Conservation (phyloP, 2,113 vertebrate genomes). For the Tragelaphus strepsiceros region DNA sequence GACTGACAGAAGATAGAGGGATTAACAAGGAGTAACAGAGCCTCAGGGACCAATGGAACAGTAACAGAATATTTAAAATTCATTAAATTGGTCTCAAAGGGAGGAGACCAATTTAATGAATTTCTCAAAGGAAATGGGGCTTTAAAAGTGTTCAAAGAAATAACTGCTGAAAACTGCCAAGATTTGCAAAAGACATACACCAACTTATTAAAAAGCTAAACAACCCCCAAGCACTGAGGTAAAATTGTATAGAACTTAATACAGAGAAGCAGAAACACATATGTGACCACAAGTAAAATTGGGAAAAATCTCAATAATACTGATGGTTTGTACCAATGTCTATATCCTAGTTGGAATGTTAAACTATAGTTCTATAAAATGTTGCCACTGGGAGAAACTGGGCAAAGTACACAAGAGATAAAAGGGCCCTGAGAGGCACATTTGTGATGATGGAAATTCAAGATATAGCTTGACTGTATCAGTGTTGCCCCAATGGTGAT, state of each 20-base stretch:
- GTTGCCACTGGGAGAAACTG: neutral
- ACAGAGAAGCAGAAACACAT: neutral
- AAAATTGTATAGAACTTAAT: neutral
- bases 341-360: neutral
- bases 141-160: neutral
- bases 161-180: neutral
- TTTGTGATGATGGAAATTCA: neutral
- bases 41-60: neutral
- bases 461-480: neutral
- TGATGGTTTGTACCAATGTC: neutral
- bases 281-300: neutral
- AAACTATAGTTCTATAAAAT: neutral
- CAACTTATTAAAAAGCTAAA: neutral
- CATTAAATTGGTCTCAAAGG: neutral
- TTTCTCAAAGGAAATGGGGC: neutral
- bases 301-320: neutral
- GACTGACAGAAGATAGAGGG: neutral
- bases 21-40: neutral
- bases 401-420: neutral
- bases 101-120: neutral
- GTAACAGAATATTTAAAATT: neutral
- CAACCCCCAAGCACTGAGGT: neutral
- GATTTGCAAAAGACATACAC: neutral
- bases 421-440: neutral
- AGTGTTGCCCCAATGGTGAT: neutral